phyloP scores from a whole-genome alignment of 2,797 vertebrate species.

The Channa striata region DNA sequence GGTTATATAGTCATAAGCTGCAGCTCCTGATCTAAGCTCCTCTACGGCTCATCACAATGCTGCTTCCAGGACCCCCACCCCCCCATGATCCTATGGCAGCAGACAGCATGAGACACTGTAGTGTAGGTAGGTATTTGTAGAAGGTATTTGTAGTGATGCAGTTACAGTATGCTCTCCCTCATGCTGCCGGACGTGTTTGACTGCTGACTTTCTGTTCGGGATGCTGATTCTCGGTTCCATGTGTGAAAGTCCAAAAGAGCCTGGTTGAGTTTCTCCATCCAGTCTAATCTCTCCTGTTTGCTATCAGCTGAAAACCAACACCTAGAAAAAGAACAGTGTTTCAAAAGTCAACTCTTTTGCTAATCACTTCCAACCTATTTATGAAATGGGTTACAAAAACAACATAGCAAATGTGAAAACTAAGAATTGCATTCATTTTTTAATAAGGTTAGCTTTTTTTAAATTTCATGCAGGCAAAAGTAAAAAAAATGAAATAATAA shows the following conservation, averaged over 20 bases:
- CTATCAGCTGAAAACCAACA: conserved; percentile 88
- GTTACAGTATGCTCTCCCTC: conserved; percentile 81
- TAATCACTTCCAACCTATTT: too few relatives aligned
- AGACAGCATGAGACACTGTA: too few relatives aligned
- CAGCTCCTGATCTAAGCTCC: background rate
- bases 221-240: conserved; percentile 68
- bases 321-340: conserved; percentile 67
- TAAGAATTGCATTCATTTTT: too few relatives aligned
- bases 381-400: too few relatives aligned
- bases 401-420: background rate
- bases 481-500: too few relatives aligned
- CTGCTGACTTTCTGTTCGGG: conserved; percentile 25
- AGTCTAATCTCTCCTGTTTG: conserved; percentile 80
- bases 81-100: background rate
- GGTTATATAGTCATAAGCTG: background rate
- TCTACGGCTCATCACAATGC: background rate
- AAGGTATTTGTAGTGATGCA: too few relatives aligned
- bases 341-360: too few relatives aligned
- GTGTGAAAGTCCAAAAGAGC: conserved; percentile 83
- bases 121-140: background rate
- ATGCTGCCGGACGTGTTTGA: conserved; percentile 30
- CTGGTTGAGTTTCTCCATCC: conserved; percentile 86
- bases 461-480: too few relatives aligned
- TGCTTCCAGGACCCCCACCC: background rate
- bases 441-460: too few relatives aligned